phyloP scores from a whole-genome alignment of 1,140 invertebrate genomes.

The Olivierus martensii region DNA sequence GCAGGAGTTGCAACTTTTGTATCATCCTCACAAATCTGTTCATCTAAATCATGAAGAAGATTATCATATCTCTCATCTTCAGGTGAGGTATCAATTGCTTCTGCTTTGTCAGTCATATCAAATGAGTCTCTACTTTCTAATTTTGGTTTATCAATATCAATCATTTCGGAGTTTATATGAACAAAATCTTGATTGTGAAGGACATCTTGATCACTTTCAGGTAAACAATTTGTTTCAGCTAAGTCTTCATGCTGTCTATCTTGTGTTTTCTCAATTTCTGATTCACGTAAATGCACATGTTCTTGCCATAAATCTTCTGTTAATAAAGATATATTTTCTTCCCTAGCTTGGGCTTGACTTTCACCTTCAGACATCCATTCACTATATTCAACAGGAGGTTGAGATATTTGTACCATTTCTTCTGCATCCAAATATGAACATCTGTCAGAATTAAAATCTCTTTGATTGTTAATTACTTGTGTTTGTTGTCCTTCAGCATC shows the following conservation, averaged over 20 bases:
- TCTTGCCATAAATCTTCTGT: no score
- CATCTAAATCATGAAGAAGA: background rate
- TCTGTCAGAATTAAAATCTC: constrained; percentile 2
- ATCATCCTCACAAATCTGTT: no score
- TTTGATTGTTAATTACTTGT: constrained; percentile 2
- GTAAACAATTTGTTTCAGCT: constrained; percentile 10
- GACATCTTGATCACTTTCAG: constrained; percentile 15
- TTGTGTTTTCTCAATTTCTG: no score
- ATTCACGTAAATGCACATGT: no score
- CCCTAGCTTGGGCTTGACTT: no score
- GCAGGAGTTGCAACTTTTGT: no score
- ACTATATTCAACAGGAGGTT: no score
- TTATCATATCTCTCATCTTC: constrained; percentile 16
- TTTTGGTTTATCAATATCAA: background rate
- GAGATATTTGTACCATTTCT: no score
- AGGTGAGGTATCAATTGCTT: constrained; percentile 14
- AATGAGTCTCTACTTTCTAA: constrained; percentile 5
- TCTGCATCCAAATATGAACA: background rate
- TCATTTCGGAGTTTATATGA: background rate
- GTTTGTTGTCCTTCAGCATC: constrained; percentile 12
- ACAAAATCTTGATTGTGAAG: background rate
- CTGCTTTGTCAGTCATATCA: constrained; percentile 3
- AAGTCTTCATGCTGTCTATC: no score
- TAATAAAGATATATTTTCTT: no score
- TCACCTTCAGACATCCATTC: no score